A percentile compares a stretch with the other conserved stretches of the same genome.
Evolutionary conservation across 2,113 vertebrate genomes (phyloP).

Genomic region (Girardinichthys multiradiatus): DNA sequence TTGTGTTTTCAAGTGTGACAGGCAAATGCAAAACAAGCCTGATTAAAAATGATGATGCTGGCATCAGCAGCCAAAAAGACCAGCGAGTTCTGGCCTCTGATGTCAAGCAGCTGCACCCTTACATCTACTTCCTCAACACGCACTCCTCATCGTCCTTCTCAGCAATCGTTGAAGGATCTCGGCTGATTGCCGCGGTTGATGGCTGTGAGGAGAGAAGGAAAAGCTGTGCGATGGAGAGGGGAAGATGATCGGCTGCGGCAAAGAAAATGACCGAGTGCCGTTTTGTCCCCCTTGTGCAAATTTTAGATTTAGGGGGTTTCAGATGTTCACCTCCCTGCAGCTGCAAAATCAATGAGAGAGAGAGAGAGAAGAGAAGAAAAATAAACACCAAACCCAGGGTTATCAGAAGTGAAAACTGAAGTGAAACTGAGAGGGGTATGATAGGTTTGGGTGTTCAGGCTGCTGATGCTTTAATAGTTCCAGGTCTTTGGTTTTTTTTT

Average conservation of each 20-base stretch:
- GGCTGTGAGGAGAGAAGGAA: constrained; percentile 46
- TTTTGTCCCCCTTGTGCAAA: constrained; percentile 39
- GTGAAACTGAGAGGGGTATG: constrained; percentile 18
- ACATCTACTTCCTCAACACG: constrained; percentile 38
- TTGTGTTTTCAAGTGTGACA: neutral
- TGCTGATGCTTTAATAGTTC: constrained; percentile 6
- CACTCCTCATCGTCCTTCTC: constrained; percentile 31
- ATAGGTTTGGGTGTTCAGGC: constrained; percentile 21
- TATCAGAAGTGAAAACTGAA: constrained; percentile 35
- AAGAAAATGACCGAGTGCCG: constrained; percentile 51
- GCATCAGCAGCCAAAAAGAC: constrained; percentile 22
- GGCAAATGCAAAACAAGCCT: constrained; percentile 3
- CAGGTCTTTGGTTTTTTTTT: neutral
- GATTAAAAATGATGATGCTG: constrained; percentile 15
- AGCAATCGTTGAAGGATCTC: constrained; percentile 38
- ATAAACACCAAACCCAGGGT: constrained; percentile 41
- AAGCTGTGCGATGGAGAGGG: constrained; percentile 54
- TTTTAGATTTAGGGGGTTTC: constrained; percentile 59
- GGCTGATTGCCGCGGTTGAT: constrained; percentile 66
- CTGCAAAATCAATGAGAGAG: constrained; percentile 39
- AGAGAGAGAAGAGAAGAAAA: constrained; percentile 18
- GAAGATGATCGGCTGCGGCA: constrained; percentile 58
- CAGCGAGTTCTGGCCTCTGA: constrained; percentile 36
- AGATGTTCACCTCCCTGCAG: constrained; percentile 43
- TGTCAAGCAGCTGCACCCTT: constrained; percentile 63